A percentile compares a stretch with the other conserved stretches of the same genome.
Evolutionary conservation across 1,140 invertebrate species (phyloP).

Genomic region (Drusus annulatus): DNA sequence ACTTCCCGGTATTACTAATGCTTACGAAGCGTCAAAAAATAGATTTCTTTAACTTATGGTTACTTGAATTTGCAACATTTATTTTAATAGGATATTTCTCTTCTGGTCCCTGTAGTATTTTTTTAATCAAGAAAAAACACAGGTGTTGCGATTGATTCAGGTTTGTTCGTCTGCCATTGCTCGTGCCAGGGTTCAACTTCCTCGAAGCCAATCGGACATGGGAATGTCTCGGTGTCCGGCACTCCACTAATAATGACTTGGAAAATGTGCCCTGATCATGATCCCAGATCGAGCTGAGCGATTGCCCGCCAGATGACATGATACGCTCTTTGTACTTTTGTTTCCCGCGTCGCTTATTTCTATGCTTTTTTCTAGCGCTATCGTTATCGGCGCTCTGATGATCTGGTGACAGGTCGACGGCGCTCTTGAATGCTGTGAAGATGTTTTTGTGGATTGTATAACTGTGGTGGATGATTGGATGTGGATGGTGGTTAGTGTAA

Average conservation of each 20-base stretch:
- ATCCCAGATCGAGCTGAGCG: slow-evolving; percentile 55
- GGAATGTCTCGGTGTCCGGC: slow-evolving; percentile 36
- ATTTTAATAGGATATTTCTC: too few relatives aligned
- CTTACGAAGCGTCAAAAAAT: too few relatives aligned
- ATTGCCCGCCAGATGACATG: slow-evolving; percentile 50
- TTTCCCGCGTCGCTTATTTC: slow-evolving; percentile 44
- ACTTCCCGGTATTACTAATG: too few relatives aligned
- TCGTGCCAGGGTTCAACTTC: slow-evolving; percentile 46
- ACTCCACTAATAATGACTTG: slow-evolving; percentile 41
- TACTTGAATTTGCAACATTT: too few relatives aligned
- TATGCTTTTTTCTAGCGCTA: slow-evolving; percentile 26
- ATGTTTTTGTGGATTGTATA: too few relatives aligned
- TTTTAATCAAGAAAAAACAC: not conserved
- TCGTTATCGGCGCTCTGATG: slow-evolving; percentile 40
- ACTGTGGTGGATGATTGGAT: too few relatives aligned
- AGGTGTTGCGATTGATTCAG: not conserved
- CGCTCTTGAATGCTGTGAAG: slow-evolving; percentile 16
- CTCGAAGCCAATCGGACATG: slow-evolving; percentile 39
- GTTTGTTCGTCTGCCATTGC: not conserved
- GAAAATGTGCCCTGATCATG: slow-evolving; percentile 49
- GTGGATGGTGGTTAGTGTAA: too few relatives aligned
- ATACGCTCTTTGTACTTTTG: slow-evolving; percentile 52
- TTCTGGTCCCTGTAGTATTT: too few relatives aligned
- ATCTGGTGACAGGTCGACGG: slow-evolving; percentile 50
- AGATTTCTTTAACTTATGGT: too few relatives aligned